Base-by-base conservation (phyloP, 2,113 vertebrate genomes). In the Mormoops blainvillei region DNA sequence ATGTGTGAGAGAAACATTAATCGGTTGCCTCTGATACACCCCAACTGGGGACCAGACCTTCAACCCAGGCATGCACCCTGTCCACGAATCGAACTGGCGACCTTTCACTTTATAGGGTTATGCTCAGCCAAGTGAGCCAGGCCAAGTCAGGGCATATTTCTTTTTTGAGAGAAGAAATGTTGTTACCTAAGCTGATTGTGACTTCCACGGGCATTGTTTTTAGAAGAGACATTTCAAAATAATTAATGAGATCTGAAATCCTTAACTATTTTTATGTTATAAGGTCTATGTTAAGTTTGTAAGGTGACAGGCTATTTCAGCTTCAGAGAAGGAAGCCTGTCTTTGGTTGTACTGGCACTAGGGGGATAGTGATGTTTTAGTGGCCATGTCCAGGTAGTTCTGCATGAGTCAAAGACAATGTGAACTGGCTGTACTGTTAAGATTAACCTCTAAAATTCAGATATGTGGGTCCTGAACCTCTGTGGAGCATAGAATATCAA, bases 231-330 rank as follows among this genome's bases (percentile, higher is more conserved):
- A 58, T 58, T 85, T 89, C 56, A 93, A 31, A 92, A 89, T 81
- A 41, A 94, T 87, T 87, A 80, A 56, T 80, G 85, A 85, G 38
- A 85, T 89, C 54, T 24, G 33, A 84, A 92, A 81, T 89, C 56
- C 28, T 80, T 82, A 89, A 81, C 12, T 76, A 54, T 45, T 10
- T 96, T 82, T 88, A 56, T 41, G 22, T 89, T 73, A 26, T 65
- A 43, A 74, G 82, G 11, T 80, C 24, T 86, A 5, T 81, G n/a
- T 76, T 74, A 74, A 33, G 24, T 83, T 48, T 90, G 28, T 63
- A 52, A 82, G 48, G 18, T 86, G n/a, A 41, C 61, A 54, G 65
- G 33, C 54, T 89, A 4, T 56, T 92, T 89, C n/a, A 31, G 5
- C 56, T 67, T 82, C 41, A 86, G 82, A 80, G 52, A 96, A 65